A percentile compares a stretch with the other conserved stretches of the same genome.
Evolutionary conservation across 2,888 invertebrate species (phyloP).

Genomic region (Zhengitettix transpicula): DNA sequence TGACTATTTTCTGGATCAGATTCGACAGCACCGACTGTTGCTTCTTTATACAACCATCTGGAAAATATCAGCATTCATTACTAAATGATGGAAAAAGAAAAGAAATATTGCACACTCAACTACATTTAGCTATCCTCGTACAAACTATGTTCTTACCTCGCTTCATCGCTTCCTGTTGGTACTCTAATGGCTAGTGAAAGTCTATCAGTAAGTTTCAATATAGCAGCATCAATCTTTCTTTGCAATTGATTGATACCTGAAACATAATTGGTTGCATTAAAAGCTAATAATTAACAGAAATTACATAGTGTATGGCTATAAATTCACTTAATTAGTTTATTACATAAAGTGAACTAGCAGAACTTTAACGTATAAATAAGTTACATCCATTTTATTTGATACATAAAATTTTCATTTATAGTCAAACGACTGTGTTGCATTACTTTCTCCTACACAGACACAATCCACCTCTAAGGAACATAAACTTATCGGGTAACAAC

Average conservation of each 20-base stretch:
- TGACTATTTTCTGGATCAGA: constrained; percentile 34
- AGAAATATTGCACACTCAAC: neutral
- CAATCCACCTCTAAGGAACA: no score
- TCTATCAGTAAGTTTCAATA: constrained; percentile 35
- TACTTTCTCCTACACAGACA: no score
- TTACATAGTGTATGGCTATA: no score
- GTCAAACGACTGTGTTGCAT: no score
- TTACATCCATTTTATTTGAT: no score
- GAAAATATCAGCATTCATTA: constrained; percentile 7
- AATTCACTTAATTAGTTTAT: no score
- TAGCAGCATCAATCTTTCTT: constrained; percentile 27
- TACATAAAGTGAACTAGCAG: no score
- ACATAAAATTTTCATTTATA: no score
- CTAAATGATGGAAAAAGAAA: neutral
- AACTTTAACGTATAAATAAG: no score
- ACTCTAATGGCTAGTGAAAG: constrained; percentile 35
- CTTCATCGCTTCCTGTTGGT: constrained; percentile 37
- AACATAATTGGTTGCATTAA: neutral
- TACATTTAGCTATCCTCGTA: no score
- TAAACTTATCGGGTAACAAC: neutral
- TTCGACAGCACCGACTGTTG: constrained; percentile 34
- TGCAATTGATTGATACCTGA: constrained; percentile 30
- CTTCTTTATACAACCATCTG: constrained; percentile 47
- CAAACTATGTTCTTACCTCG: constrained; percentile 19
- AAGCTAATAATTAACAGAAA: no score